A percentile compares a stretch with the other conserved stretches of the same genome.
These are phyloP conservation scores for Butorides virescens DNA, from an alignment of 2,113 vertebrate species.

Conservation along the genomic window DNA sequence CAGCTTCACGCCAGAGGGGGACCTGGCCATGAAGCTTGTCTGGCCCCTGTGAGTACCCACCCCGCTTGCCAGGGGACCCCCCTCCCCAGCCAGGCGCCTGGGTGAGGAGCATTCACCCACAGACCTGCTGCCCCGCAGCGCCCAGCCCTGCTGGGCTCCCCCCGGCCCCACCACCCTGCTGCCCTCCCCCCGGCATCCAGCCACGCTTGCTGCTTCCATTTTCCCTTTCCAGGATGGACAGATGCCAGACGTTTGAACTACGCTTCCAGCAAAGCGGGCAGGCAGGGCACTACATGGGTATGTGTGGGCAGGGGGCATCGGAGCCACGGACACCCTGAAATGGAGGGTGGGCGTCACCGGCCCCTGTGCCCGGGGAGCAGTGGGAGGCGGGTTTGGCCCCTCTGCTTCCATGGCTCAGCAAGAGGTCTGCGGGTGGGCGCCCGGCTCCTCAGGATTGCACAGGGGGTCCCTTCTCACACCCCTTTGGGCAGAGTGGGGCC, in stretches of 20 bases:
- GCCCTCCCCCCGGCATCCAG: rapidly evolving
- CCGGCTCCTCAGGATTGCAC: rapidly evolving
- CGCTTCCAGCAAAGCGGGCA: background rate
- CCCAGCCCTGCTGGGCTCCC: background rate
- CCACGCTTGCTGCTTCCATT: background rate
- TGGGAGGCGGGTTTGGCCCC: background rate
- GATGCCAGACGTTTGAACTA: constrained; percentile 3
- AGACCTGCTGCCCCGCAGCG: rapidly evolving
- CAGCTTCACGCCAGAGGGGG: background rate
- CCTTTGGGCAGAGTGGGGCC: background rate
- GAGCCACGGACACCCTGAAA: background rate
- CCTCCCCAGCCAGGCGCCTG: background rate
- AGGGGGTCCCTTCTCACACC: background rate
- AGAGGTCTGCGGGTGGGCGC: background rate
- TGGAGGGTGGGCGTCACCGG: background rate
- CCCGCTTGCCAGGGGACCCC: background rate
- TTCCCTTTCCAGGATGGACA: background rate
- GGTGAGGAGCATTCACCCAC: background rate
- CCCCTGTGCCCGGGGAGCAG: rapidly evolving
- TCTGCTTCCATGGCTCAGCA: rapidly evolving
- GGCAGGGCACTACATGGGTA: background rate
- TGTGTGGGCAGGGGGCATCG: background rate
- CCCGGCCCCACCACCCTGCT: rapidly evolving
- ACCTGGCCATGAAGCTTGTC: background rate
- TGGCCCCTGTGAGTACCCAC: background rate